Conservation (phyloP, 2,113 vertebrate genomes). For the Coptodon bakossiorum region DNA sequence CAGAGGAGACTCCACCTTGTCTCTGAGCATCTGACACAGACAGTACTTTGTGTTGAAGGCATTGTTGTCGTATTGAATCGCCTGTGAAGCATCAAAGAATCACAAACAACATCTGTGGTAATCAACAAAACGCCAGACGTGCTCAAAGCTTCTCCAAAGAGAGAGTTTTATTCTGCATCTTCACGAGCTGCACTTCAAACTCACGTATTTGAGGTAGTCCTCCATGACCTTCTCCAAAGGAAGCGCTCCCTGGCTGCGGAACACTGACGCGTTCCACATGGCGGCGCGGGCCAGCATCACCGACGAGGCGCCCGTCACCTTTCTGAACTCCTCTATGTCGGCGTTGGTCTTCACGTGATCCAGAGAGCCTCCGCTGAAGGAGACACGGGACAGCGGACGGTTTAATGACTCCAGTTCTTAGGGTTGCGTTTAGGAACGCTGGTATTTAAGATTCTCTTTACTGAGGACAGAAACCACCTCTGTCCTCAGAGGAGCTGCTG, state of each 20-base stretch:
- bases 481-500: accelerated
- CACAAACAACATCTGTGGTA: neutral
- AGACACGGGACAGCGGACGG: accelerated
- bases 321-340: slow-evolving; percentile 81
- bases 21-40: slow-evolving; percentile 93
- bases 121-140: neutral
- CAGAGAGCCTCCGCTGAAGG: slow-evolving; percentile 87
- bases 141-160: neutral
- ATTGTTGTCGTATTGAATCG: slow-evolving; percentile 88
- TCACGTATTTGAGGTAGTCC: slow-evolving; percentile 88
- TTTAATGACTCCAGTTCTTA: neutral
- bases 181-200: neutral
- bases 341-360: slow-evolving; percentile 81
- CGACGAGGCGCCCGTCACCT: slow-evolving; percentile 78
- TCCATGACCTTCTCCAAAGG: slow-evolving; percentile 85
- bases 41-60: slow-evolving; percentile 97
- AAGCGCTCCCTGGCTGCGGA: slow-evolving; percentile 76
- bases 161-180: neutral
- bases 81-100: slow-evolving; percentile 57
- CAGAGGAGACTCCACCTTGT: slow-evolving; percentile 85
- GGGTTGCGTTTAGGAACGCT: neutral
- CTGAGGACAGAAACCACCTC: neutral
- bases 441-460: neutral
- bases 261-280: slow-evolving; percentile 97
- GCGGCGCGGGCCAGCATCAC: slow-evolving; percentile 94